Evolutionary conservation across 2,888 invertebrate species (phyloP), one percentile per base, ranked within the genome.

Genomic region (Drosophila koepferae): DNA sequence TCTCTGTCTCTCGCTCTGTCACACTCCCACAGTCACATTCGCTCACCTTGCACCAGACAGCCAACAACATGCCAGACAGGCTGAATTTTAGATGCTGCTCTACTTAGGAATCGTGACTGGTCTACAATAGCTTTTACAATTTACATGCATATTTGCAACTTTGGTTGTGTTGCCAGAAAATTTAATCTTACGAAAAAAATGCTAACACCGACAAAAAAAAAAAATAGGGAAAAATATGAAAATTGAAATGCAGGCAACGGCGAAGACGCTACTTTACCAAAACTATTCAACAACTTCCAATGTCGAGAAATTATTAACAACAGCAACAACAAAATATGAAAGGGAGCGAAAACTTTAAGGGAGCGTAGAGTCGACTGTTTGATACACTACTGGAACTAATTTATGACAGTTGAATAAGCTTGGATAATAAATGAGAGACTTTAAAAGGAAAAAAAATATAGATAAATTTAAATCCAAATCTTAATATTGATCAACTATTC

Each of bases 41-140:
- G n/a, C 23, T 55, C 40, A 28, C 55, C 34, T 46, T 28, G 16
- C 40, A 43, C 28, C 58, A 62, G 51, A 51, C 44, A 63, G 70
- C 18, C 53, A 55, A 66, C 48, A 59, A 66, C 44, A 55, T 53
- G 62, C 31, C 60, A 71, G 70, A 62, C 69, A 64, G 72, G 40
- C 73, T 74, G 75, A 67, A 82, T 77, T 74, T 82, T 72, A 76
- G 66, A 82, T 85, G 78, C 67, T 64, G 71, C 38, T 78, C 72
- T 76, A 74, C 76, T 86, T 84, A 78, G 76, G 73, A 78, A 73
- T 74, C 76, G 76, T 84, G 87, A 84, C 84, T 85, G 64, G 72
- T 71, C 73, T 65, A 69, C 80, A 75, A 74, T 67, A 43, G 67
- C 83, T 72, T 76, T 86, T 78, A 62, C 81, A 72, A 67, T 75